Base-by-base conservation (phyloP, 2,113 vertebrate species). In the Ceyx margarethae region DNA sequence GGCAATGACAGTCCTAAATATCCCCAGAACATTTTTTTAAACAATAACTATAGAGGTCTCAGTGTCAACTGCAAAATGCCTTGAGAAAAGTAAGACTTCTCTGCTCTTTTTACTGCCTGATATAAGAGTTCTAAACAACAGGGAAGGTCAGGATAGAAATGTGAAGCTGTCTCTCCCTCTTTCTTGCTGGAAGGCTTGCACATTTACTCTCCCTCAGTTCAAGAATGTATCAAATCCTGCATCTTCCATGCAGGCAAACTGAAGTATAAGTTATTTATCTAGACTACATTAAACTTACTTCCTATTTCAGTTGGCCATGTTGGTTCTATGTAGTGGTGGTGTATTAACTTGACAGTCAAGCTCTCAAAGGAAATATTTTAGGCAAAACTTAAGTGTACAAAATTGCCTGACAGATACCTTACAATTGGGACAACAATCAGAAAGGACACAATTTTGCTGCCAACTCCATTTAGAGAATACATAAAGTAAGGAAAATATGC, bases 291-390 rank as follows among this genome's bases (percentile, higher is more conserved):
- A 46, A 80, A 37, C 33, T 57, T 28, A 45, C 6, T 74, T 69
- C 37, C 28, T 51, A 37, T 56, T 71, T 80, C 64, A 56, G 33
- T 31, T 11, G 7, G 42, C 20, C 61, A 51, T 0, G 0, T 28
- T 0, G 0, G 31, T 72, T 42, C 31, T 37, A 68, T 4, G 20
- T 51, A 18, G 8, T 18, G 20, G 14, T 65, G n/a, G 0, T 18
- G 25, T 11, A 57, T 20, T 35, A 60, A 57, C 45, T 91, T 79
- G 37, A 68, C 40, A 56, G 22, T 15, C 48, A 45, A 58, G 37
- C 26, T 91, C 66, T 15, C 3, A 66, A 43, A 50, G 21, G 64
- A 73, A 86, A 56, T 15, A 50, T 50, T 50, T 23, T 4, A 71
- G 35, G 64, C 8, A 3, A 89, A 33, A 73, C 29, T 84, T 26